Evolutionary conservation across 2,888 invertebrate species (phyloP), one percentile per base, ranked within the genome.

Genomic region (Phyllotreta cruciferae): DNA sequence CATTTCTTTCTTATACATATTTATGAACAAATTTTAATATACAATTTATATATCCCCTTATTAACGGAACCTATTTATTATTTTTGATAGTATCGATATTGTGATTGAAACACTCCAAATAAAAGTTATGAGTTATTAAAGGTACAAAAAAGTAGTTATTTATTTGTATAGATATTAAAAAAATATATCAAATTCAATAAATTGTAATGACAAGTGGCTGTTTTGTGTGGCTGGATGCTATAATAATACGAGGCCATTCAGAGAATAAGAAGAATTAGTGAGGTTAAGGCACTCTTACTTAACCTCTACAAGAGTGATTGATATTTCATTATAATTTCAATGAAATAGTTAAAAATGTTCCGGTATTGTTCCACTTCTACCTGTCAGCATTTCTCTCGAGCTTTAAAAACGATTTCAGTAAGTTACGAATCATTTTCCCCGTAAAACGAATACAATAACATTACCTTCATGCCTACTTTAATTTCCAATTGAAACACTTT

Each of bases 351-450:
- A 24, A 57, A 45, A 13, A 69, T 69, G 69, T 66, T 61, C 41
- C 69, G 69, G 10, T 67, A 62, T 38, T 62, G 60, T 64, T 68
- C 71, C 14, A 56, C 66, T 14, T 56, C 63, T 10, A 67, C 65
- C 60, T 69, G 69, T 50, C 70, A 66, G 53, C 61, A 62, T 9
- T 66, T 66, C 8, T 52, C 65, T 9, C 66, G 60, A 56, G 56
- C 60, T 5, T 44, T 70, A 1, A 68, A 67, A 57, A 62, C 53
- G 14, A 35, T 67, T 3, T 64, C 70, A 69, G 72, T 73, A 65
- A 58, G 62, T 36, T 24, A n/a, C 11, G 10, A 36, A 42, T 5
- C 37, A 1, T 6, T 9, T 52, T 1, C 13, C 39, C 41, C 5
- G 11, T 4, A 4, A 13, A 52, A 0, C 10, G 3, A 6, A 24